Evolutionary conservation across 2,888 invertebrate genomes (phyloP).

Genomic region (Julus scandinavius): DNA sequence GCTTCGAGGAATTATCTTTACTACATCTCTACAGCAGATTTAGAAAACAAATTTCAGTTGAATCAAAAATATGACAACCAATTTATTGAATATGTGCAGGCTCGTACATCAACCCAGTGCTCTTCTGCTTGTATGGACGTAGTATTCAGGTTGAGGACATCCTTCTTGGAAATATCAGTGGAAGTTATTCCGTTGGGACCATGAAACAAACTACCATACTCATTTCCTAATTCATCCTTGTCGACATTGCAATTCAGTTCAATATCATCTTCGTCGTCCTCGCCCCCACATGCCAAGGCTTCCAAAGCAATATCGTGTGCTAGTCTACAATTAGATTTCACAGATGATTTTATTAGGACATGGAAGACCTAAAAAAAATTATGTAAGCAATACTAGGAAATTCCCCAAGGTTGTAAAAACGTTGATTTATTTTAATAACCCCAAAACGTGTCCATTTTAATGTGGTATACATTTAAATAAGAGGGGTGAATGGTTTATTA

Average conservation of each 20-base stretch:
- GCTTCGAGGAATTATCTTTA: constrained; percentile 5
- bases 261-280: constrained; percentile 49
- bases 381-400: too few relatives aligned
- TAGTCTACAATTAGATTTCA: constrained; percentile 47
- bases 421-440: too few relatives aligned
- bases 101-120: constrained; percentile 9
- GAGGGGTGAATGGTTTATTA: too few relatives aligned
- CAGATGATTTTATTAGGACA: too few relatives aligned
- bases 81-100: not conserved
- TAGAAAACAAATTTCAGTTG: not conserved
- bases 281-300: constrained; percentile 40
- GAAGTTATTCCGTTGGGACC: not conserved
- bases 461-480: not conserved
- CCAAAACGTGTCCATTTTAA: too few relatives aligned
- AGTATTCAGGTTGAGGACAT: not conserved
- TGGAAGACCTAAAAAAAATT: too few relatives aligned
- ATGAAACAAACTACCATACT: not conserved
- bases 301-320: constrained; percentile 52
- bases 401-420: too few relatives aligned
- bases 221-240: constrained; percentile 24
- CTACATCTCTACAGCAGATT: constrained; percentile 6
- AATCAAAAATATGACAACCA: not conserved
- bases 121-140: not conserved
- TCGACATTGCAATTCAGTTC: constrained; percentile 9
- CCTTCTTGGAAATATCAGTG: constrained; percentile 28